A percentile compares a stretch with the other conserved stretches of the same genome.
These are phyloP conservation scores for Gryllus longicercus DNA, from an alignment of 2,888 invertebrate genomes.

Conservation along the genomic window DNA sequence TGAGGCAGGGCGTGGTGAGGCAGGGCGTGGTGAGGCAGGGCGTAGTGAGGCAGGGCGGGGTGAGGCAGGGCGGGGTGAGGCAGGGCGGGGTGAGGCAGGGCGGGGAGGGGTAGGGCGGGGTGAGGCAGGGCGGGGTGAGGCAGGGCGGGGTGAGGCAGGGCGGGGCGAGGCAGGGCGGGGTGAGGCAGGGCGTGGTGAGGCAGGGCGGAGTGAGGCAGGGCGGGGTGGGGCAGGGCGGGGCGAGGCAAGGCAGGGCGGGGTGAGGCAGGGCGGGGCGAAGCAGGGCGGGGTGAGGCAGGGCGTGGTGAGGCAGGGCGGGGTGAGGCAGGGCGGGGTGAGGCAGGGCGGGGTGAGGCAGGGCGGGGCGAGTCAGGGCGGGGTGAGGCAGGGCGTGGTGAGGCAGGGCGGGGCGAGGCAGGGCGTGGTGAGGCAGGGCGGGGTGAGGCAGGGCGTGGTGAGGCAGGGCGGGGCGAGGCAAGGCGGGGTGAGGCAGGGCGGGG, in stretches of 20 bases:
- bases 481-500: neutral
- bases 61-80: neutral
- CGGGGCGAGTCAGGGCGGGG: neutral
- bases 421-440: accelerated
- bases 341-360: neutral
- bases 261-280: neutral
- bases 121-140: too few species aligned
- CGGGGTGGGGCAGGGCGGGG: neutral
- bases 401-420: neutral
- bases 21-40: neutral
- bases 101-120: neutral
- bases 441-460: neutral
- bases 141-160: neutral
- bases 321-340: neutral
- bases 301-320: neutral
- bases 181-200: neutral
- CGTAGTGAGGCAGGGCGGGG: neutral
- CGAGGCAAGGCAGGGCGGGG: neutral
- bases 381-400: neutral
- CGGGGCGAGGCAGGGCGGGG: neutral
- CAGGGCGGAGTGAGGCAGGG: neutral
- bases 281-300: neutral
- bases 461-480: neutral
- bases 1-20: neutral
- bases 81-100: neutral